Base-by-base conservation (phyloP, 2,888 invertebrate genomes). In the Synergus itoensis region DNA sequence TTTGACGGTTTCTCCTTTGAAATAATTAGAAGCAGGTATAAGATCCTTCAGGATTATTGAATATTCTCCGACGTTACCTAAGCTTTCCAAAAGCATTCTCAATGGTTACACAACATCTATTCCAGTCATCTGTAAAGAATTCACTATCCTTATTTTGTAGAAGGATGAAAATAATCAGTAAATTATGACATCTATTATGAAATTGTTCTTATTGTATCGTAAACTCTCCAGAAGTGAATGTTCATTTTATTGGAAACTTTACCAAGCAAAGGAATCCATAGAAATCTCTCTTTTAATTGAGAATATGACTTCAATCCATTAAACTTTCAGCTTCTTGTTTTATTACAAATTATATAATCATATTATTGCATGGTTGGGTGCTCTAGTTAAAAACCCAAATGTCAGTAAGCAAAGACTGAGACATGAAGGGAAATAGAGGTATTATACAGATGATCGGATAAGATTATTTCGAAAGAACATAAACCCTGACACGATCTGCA, bases 401-500 rank as follows among this genome's bases (percentile, higher is more conserved):
- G 21, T 40, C 21, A 69, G 48, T 48, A 21, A 53, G 9, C 16
- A 48, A 16, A 21, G 21, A 60, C 21, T 12, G 11, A 21, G 21
- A 60, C 18, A 60, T 21, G 3, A 11, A 4, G 28, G 28, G 11
- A 53, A 53, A 53, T 28, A 73, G 28, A 53, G 53, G 73, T 69
- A 69, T 69, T 48, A 69, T 28, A 48, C 0, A 73, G 73, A 73
- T 73, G 48, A 73, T 73, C 73, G 2, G 73, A 73, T 73, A 36
- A 73, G 73, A 73, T 73, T 53, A 48, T 48, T 16, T 36, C 48
- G 4, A 48, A 48, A 53, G 73, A 73, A 73, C 73, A 73, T 73
- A 73, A 73, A 73, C 73, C 73, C 73, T 73, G 73, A 73, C 73
- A 73, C 73, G 73, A 73, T 73, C 73, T 53, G 73, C 73, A 73